Evolutionary conservation across 2,797 vertebrate species (phyloP).

Genomic region (Pterois miles): DNA sequence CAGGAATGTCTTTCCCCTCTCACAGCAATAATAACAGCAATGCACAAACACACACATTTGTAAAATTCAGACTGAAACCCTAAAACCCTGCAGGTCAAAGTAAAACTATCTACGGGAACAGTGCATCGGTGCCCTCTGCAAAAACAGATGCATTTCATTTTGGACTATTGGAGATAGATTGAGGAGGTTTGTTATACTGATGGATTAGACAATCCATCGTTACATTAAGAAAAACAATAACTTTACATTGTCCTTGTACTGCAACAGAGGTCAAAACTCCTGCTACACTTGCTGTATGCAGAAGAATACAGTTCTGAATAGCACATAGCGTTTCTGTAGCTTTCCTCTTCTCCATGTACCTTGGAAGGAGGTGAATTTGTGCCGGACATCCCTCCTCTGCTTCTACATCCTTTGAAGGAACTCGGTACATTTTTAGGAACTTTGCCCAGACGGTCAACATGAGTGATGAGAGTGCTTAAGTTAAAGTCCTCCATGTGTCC

Average conservation of each 20-base stretch:
- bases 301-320: neutral
- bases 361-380: neutral
- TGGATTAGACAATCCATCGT: too few relatives aligned
- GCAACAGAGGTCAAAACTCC: neutral
- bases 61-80: neutral
- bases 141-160: too few relatives aligned
- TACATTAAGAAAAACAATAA: too few relatives aligned
- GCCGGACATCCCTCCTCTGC: neutral
- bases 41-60: neutral
- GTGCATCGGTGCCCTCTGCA: too few relatives aligned
- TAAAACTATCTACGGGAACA: too few relatives aligned
- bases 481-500: neutral
- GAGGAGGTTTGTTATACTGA: too few relatives aligned
- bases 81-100: neutral
- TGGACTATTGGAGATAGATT: too few relatives aligned
- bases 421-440: neutral
- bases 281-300: neutral
- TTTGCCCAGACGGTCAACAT: neutral
- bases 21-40: neutral
- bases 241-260: too few relatives aligned
- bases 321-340: rapidly evolving
- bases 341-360: neutral
- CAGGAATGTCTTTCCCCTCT: neutral
- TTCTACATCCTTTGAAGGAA: neutral
- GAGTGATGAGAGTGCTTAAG: neutral